phyloP scores from a whole-genome alignment of 2,888 invertebrate genomes.

The Unio delphinus region DNA sequence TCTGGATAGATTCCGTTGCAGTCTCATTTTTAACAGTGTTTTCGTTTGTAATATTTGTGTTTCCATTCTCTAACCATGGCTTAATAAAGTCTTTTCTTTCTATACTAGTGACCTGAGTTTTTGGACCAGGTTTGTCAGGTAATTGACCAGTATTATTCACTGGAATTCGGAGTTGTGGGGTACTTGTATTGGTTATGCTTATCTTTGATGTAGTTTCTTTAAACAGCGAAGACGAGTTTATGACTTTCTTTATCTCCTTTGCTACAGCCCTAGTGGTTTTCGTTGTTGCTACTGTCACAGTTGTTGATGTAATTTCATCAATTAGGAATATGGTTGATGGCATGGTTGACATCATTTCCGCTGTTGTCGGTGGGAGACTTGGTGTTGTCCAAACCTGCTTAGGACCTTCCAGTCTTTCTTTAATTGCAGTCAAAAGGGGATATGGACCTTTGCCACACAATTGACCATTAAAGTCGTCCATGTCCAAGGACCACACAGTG shows the following conservation, averaged over 20 bases:
- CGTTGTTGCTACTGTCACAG: background rate
- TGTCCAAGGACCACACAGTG: constrained; percentile 29
- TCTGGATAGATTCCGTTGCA: too few relatives aligned
- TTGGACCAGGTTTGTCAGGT: background rate
- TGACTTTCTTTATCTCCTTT: background rate
- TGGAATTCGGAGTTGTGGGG: too few relatives aligned
- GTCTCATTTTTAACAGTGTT: too few relatives aligned
- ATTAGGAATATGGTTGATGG: background rate
- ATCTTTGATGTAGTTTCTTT: too few relatives aligned
- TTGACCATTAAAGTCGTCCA: constrained; percentile 23
- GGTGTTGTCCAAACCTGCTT: background rate
- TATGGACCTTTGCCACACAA: constrained; percentile 20
- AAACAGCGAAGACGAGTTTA: too few relatives aligned
- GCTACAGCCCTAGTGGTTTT: background rate
- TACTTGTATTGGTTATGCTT: too few relatives aligned
- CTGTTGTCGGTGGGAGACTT: background rate
- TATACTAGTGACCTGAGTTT: background rate
- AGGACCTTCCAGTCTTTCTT: constrained; percentile 11
- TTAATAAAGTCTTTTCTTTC: too few relatives aligned
- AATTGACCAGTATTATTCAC: background rate
- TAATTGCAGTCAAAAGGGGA: constrained; percentile 17
- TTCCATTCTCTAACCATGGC: too few relatives aligned
- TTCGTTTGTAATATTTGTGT: too few relatives aligned
- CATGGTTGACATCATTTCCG: background rate
- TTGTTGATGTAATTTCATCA: constrained; percentile 1